A percentile compares a stretch with the other conserved stretches of the same genome.
phyloP scores from a whole-genome alignment of 2,797 vertebrate genomes.

The Pseudomugil tenellus region DNA sequence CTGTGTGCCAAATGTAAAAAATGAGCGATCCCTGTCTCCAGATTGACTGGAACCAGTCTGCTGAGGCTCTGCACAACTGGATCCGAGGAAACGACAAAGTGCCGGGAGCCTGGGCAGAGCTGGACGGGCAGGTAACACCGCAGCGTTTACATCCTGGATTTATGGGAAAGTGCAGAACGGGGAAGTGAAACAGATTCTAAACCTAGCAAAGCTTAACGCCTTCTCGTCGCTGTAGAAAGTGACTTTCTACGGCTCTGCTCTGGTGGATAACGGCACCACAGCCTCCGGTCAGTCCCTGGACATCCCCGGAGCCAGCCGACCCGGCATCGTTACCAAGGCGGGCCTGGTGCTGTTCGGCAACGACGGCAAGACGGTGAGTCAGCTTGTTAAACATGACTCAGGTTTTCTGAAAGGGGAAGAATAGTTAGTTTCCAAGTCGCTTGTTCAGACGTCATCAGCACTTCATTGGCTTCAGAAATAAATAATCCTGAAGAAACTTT shows the following conservation, averaged over 20 bases:
- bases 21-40: slow-evolving; percentile 37
- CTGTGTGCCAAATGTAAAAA: too few species aligned
- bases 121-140: slow-evolving; percentile 83
- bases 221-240: slow-evolving; percentile 77
- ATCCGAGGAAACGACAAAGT: slow-evolving; percentile 92
- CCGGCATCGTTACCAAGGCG: slow-evolving; percentile 81
- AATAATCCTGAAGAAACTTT: too few species aligned
- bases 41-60: slow-evolving; percentile 90
- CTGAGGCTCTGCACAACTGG: slow-evolving; percentile 90
- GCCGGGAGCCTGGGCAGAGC: slow-evolving; percentile 89
- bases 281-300: slow-evolving; percentile 81
- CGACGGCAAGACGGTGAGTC: slow-evolving; percentile 82
- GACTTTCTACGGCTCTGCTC: slow-evolving; percentile 87
- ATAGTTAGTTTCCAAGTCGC: too few species aligned
- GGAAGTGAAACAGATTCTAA: too few species aligned
- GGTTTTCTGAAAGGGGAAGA: too few species aligned
- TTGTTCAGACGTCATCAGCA: too few species aligned
- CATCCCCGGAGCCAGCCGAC: slow-evolving; percentile 82
- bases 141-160: too few species aligned
- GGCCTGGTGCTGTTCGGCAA: slow-evolving; percentile 89
- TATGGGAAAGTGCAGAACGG: not conserved
- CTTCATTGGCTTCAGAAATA: too few species aligned
- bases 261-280: slow-evolving; percentile 65
- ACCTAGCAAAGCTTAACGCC: not conserved
- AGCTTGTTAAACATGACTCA: too few species aligned